A percentile compares a stretch with the other conserved stretches of the same genome.
phyloP scores from a whole-genome alignment of 2,888 invertebrate genomes.

The Griposia aprilina region DNA sequence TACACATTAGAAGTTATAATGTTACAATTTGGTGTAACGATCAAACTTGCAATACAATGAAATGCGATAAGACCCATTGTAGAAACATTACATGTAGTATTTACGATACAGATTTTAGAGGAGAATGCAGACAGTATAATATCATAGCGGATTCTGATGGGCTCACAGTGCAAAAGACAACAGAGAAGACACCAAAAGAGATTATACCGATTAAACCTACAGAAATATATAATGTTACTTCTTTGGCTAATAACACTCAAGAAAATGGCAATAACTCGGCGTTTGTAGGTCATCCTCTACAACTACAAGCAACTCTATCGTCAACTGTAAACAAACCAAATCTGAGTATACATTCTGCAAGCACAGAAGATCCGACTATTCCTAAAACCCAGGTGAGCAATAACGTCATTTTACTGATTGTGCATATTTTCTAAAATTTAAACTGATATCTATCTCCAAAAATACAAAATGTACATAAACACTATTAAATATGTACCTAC shows the following conservation, averaged over 20 bases:
- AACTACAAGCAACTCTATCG: conserved; percentile 83
- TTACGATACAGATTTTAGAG: conserved; percentile 86
- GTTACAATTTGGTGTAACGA: conserved; percentile 87
- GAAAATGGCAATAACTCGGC: conserved; percentile 60
- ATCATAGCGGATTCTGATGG: conserved; percentile 74
- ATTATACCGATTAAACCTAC: no score
- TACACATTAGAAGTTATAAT: conserved; percentile 80
- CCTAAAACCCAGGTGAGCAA: conserved; percentile 70
- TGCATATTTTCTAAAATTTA: neutral
- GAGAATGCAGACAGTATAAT: conserved; percentile 85
- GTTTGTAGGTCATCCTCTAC: conserved; percentile 77
- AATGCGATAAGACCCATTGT: conserved; percentile 82
- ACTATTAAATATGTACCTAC: neutral
- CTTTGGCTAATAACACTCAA: conserved; percentile 43
- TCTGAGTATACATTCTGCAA: conserved; percentile 40
- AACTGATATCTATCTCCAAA: neutral
- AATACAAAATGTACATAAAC: neutral
- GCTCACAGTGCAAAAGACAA: conserved; percentile 60
- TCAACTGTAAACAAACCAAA: conserved; percentile 75
- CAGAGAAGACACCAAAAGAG: neutral
- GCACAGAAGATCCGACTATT: conserved; percentile 49
- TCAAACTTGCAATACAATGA: conserved; percentile 87
- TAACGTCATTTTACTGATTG: neutral
- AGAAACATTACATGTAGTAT: conserved; percentile 85
- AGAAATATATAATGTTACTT: no score